Percentiles rank a stretch among this genome's conserved stretches.
Evolutionary conservation across 2,888 invertebrate species (phyloP).

Genomic region (Hofmannophila pseudospretella): DNA sequence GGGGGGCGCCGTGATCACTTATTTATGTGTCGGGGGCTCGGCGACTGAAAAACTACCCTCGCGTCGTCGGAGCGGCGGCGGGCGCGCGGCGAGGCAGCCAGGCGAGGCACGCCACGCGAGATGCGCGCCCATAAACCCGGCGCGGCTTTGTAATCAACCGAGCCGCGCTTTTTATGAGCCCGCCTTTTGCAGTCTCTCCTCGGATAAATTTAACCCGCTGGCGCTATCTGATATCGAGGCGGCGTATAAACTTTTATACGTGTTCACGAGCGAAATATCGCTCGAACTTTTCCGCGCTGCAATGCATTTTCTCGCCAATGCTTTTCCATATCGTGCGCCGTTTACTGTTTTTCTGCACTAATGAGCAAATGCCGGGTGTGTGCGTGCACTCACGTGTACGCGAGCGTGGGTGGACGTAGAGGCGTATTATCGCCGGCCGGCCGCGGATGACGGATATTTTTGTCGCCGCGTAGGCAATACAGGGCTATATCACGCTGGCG

Average conservation of each 20-base stretch:
- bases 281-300: constrained; percentile 5
- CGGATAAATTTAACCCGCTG: constrained; percentile 58
- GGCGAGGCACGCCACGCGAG: constrained; percentile 36
- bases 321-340: constrained; percentile 8
- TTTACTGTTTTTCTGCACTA: constrained; percentile 23
- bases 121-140: constrained; percentile 52
- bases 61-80: constrained; percentile 42
- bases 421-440: constrained; percentile 36
- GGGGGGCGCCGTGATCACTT: constrained; percentile 59
- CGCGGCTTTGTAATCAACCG: constrained; percentile 69
- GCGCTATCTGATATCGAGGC: constrained; percentile 55
- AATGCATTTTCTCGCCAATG: constrained; percentile 8
- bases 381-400: constrained; percentile 14
- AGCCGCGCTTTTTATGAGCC: constrained; percentile 70
- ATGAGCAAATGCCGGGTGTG: constrained; percentile 22
- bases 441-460: constrained; percentile 45
- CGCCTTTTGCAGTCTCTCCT: constrained; percentile 59
- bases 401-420: constrained; percentile 11
- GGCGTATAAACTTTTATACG: constrained; percentile 22
- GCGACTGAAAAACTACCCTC: constrained; percentile 72
- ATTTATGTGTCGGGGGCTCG: constrained; percentile 68
- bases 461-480: constrained; percentile 28
- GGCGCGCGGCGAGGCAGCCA: constrained; percentile 20
- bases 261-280: constrained; percentile 7
- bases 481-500: constrained; percentile 2